phyloP scores from a whole-genome alignment of 2,113 vertebrate genomes.

The Hucho hucho region DNA sequence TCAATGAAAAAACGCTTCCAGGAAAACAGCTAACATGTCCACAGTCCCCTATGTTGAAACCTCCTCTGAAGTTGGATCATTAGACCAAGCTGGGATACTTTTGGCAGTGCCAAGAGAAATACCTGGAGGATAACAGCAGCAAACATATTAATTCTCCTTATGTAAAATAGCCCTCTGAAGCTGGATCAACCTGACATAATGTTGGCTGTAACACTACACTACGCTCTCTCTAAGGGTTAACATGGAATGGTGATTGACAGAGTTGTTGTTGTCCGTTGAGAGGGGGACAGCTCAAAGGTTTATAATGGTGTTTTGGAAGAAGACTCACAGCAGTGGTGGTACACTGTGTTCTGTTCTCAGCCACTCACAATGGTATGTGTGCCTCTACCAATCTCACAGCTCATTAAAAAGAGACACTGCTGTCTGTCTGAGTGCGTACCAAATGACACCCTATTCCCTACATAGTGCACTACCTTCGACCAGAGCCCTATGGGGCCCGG shows the following conservation, averaged over 20 bases:
- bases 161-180: too few species aligned
- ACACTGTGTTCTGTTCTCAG: neutral
- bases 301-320: slow-evolving; percentile 2
- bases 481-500: too few species aligned
- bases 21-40: too few species aligned
- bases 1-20: too few species aligned
- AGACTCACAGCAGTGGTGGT: too few species aligned
- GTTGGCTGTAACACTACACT: slow-evolving; percentile 1
- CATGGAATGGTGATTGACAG: neutral
- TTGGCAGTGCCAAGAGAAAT: neutral
- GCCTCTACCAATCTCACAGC: neutral
- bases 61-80: neutral
- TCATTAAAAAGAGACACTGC: slow-evolving; percentile 40
- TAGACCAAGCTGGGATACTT: neutral
- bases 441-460: too few species aligned
- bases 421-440: neutral
- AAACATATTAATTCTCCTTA: too few species aligned
- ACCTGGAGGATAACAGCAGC: too few species aligned
- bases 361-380: neutral
- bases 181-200: neutral
- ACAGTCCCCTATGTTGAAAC: too few species aligned
- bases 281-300: neutral
- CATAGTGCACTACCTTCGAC: too few species aligned
- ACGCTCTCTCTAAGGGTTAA: too few species aligned
- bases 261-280: neutral